Evolutionary conservation across 2,888 invertebrate genomes (phyloP), one percentile per base, ranked within the genome.

Genomic region (Acleris literana): DNA sequence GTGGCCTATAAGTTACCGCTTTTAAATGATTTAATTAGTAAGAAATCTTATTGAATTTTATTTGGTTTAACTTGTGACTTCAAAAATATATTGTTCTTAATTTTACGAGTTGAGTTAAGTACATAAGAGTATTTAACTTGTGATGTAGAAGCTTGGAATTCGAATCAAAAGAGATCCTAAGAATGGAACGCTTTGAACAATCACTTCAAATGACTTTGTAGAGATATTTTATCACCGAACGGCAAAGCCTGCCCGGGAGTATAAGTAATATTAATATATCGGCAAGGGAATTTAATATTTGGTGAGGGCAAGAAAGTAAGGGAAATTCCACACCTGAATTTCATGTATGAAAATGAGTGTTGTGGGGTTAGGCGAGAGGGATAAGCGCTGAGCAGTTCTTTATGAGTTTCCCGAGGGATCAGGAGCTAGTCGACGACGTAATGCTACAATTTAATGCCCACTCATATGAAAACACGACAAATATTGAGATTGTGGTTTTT

Each of bases 201-300:
- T 86, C 84, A 82, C 77, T 79, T 78, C 76, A 80, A 84, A 86
- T 85, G 77, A 83, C 76, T 83, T 79, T 77, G 73, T 77, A 72
- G 75, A 82, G 74, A 81, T 81, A 79, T 82, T 82, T 82, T 77
- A 73, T 74, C 72, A 74, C 76, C 71, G 72, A 66, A 57, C 56
- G 53, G 56, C 62, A 74, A 67, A 69, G 60, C 65, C 73, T 69
- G 73, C 69, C 75, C 75, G 78, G 79, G 83, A 81, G 80, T 80
- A 80, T 80, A 79, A 81, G 86, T 67, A 84, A 86, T 86, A 86
- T 86, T 88, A 84, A 86, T 85, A 84, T 78, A 76, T 76, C 74
- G 72, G 74, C 74, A 74, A 73, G 76, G 79, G 86, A 87, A 87
- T 88, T 86, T 87, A 84, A 88, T 88, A 88, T 87, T 86, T 81